phyloP scores from a whole-genome alignment of 2,113 vertebrate genomes.

The Hypomesus transpacificus region DNA sequence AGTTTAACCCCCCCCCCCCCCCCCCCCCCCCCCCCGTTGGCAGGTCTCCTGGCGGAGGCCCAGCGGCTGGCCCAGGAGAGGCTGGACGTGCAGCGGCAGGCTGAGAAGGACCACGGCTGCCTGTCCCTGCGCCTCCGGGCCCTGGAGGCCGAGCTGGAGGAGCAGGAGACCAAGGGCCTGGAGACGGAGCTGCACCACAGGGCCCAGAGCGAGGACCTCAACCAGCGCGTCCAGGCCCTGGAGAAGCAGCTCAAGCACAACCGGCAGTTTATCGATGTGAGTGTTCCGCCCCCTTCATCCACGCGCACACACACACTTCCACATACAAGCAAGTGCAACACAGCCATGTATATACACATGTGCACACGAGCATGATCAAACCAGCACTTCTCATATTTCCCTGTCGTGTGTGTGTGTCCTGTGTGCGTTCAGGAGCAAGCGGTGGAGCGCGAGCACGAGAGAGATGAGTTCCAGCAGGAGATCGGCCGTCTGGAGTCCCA shows the following conservation, averaged over 20 bases:
- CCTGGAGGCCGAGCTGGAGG: slow-evolving; percentile 87
- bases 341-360: background rate
- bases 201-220: slow-evolving; percentile 75
- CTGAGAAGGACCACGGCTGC: slow-evolving; percentile 80
- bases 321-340: background rate
- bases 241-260: slow-evolving; percentile 91
- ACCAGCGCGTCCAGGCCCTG: slow-evolving; percentile 82
- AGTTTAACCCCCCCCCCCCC: background rate
- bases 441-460: slow-evolving; percentile 88
- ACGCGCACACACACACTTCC: background rate
- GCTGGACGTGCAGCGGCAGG: slow-evolving; percentile 83
- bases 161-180: slow-evolving; percentile 76
- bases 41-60: slow-evolving; percentile 82
- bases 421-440: slow-evolving; percentile 82
- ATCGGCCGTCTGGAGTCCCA: slow-evolving; percentile 85
- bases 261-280: slow-evolving; percentile 93
- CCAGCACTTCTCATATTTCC: too few species aligned
- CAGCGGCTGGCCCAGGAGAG: slow-evolving; percentile 80
- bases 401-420: background rate
- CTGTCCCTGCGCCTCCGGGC: slow-evolving; percentile 75
- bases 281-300: slow-evolving; percentile 1
- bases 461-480: slow-evolving; percentile 96
- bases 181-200: slow-evolving; percentile 73
- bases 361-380: background rate
- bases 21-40: background rate